Evolutionary conservation across 1,140 invertebrate genomes (phyloP), one percentile per base, ranked within the genome.

Genomic region (Chymomyza costata): DNA sequence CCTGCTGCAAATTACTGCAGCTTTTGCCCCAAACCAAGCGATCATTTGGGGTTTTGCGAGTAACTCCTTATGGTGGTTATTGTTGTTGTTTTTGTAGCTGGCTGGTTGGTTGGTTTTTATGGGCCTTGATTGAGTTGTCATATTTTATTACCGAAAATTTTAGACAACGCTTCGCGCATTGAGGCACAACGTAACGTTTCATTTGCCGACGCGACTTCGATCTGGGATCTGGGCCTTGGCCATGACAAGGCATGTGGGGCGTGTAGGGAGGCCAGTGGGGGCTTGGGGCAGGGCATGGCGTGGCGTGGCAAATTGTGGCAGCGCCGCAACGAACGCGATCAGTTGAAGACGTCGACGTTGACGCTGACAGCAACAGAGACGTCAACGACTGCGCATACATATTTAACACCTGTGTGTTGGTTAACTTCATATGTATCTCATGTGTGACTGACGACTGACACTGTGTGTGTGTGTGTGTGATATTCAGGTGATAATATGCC

Each of bases 401-500:
- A n/a, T 59, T 65, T 65, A 67, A 67, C 65, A 67, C 65, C 65
- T 67, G 65, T 34, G n/a, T 65, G 65, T 68, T 53, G 28, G 47
- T 46, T 25, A 16, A 1, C 14, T 10, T 34, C 39, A 41, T 16
- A 37, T 25, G 40, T n/a, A 39, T 38, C n/a, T 25, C 18, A 31
- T 50, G 43, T 44, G 16, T 37, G 1, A 30, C 0, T 44, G 11
- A n/a, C 41, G n/a, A 38, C 19, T 50, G 34, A n/a, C 47, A 17
- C n/a, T 43, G 28, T 58, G 30, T 63, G 50, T 57, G 50, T 67
- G 46, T 74, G 70, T 73, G 56, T 80, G 73, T 80, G 82, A 83
- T 84, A 80, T 80, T 84, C 82, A 84, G 82, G 82, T 84, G 82
- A 84, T 84, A 84, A 84, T 84, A 84, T 84, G 82, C 82, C 82